Evolutionary conservation across 2,888 invertebrate species (phyloP).

Genomic region (Stratiomys singularior): DNA sequence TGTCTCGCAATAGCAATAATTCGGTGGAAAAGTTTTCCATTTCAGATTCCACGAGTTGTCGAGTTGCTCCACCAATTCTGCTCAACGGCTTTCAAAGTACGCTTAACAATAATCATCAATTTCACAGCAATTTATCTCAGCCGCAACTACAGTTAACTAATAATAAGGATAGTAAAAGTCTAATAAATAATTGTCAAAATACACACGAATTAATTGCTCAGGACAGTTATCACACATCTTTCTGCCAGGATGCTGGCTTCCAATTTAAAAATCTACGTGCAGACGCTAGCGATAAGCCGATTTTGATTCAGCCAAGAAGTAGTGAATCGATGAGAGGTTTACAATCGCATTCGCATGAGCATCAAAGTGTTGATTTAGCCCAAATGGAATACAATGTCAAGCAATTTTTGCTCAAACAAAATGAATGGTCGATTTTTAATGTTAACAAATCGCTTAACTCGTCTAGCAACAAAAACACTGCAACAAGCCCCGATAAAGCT

Average conservation of each 20-base stretch:
- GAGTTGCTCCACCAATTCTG: background rate
- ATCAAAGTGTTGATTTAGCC: conserved; percentile 70
- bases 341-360: conserved; percentile 60
- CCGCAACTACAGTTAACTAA: background rate
- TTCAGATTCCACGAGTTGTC: background rate
- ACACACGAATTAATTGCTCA: conserved; percentile 45
- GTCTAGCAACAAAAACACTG: background rate
- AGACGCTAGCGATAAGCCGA: background rate
- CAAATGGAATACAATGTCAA: conserved; percentile 84
- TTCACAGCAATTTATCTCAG: conserved; percentile 21
- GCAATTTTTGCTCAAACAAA: conserved; percentile 74
- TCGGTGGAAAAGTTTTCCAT: conserved; percentile 23
- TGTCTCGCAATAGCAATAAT: conserved; percentile 18
- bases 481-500: background rate
- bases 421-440: conserved; percentile 65
- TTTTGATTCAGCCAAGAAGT: background rate
- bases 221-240: conserved; percentile 33
- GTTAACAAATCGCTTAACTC: conserved; percentile 24
- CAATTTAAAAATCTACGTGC: background rate
- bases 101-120: conserved; percentile 31
- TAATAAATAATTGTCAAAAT: conserved; percentile 53
- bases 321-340: background rate
- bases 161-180: conserved; percentile 56
- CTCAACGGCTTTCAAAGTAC: background rate
- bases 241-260: background rate